A percentile compares a stretch with the other conserved stretches of the same genome.
Evolutionary conservation across 2,797 vertebrate species (phyloP).

Genomic region (Phaenicophaeus curvirostris): DNA sequence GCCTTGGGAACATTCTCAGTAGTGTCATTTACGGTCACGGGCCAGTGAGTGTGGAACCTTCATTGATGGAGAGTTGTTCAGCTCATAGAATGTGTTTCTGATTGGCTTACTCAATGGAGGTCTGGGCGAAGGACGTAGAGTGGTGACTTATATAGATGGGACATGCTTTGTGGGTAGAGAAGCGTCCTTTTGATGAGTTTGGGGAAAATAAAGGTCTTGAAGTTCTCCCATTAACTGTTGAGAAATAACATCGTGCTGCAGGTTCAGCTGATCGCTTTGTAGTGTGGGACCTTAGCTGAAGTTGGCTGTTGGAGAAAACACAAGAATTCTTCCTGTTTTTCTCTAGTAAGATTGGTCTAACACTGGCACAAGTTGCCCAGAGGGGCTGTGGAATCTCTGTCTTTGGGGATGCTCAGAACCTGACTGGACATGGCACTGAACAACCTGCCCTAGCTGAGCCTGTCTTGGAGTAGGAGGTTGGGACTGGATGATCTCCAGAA

Average conservation of each 20-base stretch:
- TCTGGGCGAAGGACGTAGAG: neutral
- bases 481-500: neutral
- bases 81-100: neutral
- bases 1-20: neutral
- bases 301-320: neutral
- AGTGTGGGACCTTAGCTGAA: neutral
- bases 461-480: neutral
- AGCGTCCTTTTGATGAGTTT: neutral
- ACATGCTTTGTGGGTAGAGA: neutral
- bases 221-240: neutral
- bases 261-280: neutral
- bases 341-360: neutral
- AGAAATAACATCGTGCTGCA: neutral
- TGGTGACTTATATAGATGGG: neutral
- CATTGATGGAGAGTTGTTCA: neutral
- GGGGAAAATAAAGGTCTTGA: neutral
- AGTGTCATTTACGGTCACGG: accelerated
- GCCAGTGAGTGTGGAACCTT: neutral
- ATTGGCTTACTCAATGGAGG: neutral
- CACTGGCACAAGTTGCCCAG: neutral
- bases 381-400: neutral
- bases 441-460: neutral
- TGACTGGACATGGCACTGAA: accelerated
- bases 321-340: no score
- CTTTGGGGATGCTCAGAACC: neutral